Conservation (phyloP, 2,888 invertebrate genomes). For the Sphinx pinastri region DNA sequence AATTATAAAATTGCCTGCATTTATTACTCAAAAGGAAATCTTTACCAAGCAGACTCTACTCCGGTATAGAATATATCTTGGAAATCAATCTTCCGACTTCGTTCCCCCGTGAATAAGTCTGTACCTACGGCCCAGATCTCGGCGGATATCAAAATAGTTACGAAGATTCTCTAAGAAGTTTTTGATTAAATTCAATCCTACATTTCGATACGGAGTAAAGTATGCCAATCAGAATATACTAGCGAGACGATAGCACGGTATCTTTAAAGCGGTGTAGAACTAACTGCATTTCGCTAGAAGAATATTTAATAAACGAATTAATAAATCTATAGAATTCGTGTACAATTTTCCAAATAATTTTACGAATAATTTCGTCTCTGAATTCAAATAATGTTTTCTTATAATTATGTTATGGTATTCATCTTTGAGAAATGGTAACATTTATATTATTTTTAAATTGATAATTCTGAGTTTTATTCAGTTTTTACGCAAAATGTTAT, state of each 20-base stretch:
- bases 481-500: too few relatives aligned
- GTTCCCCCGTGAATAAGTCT: conserved; percentile 7
- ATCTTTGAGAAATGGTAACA: too few relatives aligned
- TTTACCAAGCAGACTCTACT: too few relatives aligned
- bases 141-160: conserved; percentile 9
- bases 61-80: background rate
- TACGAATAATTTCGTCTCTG: too few relatives aligned
- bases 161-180: conserved; percentile 10
- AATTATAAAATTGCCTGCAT: background rate
- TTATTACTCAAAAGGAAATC: background rate
- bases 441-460: too few relatives aligned
- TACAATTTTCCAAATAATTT: too few relatives aligned
- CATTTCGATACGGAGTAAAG: conserved; percentile 14
- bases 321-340: too few relatives aligned
- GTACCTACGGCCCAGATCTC: background rate
- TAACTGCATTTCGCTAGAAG: background rate
- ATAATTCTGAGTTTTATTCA: too few relatives aligned
- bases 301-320: background rate
- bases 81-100: conserved; percentile 4
- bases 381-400: too few relatives aligned
- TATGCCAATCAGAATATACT: background rate
- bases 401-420: too few relatives aligned
- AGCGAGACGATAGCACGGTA: background rate
- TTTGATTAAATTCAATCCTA: conserved; percentile 14
- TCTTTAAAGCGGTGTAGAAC: background rate